Evolutionary conservation across 2,888 invertebrate species (phyloP).

Genomic region (Lithophane semibrunnea): DNA sequence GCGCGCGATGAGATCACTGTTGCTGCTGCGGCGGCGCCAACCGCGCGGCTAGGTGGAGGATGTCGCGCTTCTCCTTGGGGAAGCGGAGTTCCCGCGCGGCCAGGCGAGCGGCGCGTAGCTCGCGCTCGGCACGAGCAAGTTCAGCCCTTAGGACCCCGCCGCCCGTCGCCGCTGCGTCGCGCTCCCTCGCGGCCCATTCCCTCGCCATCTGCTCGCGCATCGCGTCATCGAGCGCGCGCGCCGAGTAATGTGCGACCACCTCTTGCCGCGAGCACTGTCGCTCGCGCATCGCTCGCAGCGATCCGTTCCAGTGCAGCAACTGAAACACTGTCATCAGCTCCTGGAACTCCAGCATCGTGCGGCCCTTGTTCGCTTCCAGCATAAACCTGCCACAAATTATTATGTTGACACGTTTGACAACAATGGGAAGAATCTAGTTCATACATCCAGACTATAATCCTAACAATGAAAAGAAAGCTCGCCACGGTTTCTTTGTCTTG

Average conservation of each 20-base stretch:
- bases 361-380: constrained; percentile 95
- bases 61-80: constrained; percentile 98
- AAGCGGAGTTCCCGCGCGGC: constrained; percentile 97
- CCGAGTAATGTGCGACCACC: constrained; percentile 97
- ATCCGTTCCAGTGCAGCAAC: constrained; percentile 99
- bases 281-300: constrained; percentile 98
- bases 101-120: constrained; percentile 95
- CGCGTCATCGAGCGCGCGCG: constrained; percentile 97
- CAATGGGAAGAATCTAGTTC: constrained; percentile 45
- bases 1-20: constrained; percentile 86
- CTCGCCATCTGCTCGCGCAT: constrained; percentile 99
- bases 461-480: constrained; percentile 52
- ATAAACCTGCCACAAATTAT: constrained; percentile 90
- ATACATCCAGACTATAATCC: constrained; percentile 23
- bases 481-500: constrained; percentile 56
- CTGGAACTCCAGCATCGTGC: constrained; percentile 98
- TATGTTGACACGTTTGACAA: constrained; percentile 15
- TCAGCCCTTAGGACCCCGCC: constrained; percentile 94
- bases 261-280: constrained; percentile 98
- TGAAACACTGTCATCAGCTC: constrained; percentile 99
- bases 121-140: constrained; percentile 95
- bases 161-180: constrained; percentile 78
- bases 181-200: constrained; percentile 96
- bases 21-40: constrained; percentile 89
- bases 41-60: constrained; percentile 97